Evolutionary conservation across 2,888 invertebrate species (phyloP).

Genomic region (Ennomos fuscantarius): DNA sequence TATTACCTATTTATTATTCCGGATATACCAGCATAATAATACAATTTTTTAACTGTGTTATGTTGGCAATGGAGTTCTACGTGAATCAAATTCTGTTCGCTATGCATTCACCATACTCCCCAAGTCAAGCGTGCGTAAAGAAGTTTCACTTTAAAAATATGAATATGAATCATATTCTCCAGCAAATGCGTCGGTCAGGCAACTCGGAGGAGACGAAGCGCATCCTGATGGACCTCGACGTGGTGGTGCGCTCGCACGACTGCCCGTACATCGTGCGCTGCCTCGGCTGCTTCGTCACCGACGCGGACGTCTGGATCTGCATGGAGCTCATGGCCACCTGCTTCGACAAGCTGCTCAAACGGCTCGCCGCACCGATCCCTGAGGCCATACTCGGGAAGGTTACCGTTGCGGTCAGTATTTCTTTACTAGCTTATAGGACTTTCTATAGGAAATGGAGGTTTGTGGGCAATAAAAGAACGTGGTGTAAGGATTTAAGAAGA

Average conservation of each 20-base stretch:
- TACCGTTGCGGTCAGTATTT: constrained; percentile 92
- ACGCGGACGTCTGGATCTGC: constrained; percentile 99
- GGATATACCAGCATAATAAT: no score
- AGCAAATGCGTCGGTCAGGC: constrained; percentile 98
- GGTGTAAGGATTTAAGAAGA: no score
- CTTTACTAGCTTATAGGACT: no score
- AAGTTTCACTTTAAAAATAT: no score
- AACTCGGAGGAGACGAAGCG: constrained; percentile 99
- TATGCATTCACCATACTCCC: no score
- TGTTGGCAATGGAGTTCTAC: no score
- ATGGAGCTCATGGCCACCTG: constrained; percentile 99
- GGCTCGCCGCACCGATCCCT: constrained; percentile 94
- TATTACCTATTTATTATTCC: no score
- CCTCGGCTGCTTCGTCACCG: constrained; percentile 98
- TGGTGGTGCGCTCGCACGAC: constrained; percentile 98
- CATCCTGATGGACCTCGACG: constrained; percentile 99
- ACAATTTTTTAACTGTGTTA: no score
- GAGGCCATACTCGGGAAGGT: constrained; percentile 98
- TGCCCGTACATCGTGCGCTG: constrained; percentile 99
- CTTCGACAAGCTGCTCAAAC: constrained; percentile 97
- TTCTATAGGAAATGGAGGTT: no score
- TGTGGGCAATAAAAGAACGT: no score
- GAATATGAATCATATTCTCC: constrained; percentile 17
- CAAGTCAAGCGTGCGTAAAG: no score
- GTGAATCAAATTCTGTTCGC: no score